Evolutionary conservation across 2,888 invertebrate species (phyloP).

Genomic region (Leucoma salicis): DNA sequence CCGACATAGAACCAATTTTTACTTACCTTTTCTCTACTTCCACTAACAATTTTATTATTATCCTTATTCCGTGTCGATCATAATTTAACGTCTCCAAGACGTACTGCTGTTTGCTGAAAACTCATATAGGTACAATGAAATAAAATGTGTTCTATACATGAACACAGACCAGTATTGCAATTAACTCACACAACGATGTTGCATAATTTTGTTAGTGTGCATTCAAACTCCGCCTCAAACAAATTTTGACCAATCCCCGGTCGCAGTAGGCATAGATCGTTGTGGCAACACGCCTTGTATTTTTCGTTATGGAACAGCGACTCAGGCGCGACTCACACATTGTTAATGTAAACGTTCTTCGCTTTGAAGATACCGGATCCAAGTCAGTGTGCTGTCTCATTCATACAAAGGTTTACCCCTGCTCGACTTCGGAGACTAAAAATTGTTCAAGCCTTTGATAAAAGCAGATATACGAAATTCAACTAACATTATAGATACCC

Average conservation of each 20-base stretch:
- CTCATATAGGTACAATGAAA: conserved; percentile 50
- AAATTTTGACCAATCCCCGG: conserved; percentile 71
- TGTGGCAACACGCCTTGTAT: conserved; percentile 77
- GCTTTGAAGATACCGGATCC: conserved; percentile 75
- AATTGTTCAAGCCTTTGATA: conserved; percentile 11
- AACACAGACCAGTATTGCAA: conserved; percentile 73
- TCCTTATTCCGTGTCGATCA: conserved; percentile 1
- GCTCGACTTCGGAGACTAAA: conserved; percentile 13
- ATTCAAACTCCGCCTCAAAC: conserved; percentile 70
- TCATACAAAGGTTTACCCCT: conserved; percentile 50
- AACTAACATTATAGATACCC: neutral
- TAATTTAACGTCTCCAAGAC: conserved; percentile 6
- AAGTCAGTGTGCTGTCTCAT: conserved; percentile 65
- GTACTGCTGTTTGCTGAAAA: conserved; percentile 43
- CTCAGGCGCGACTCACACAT: conserved; percentile 82
- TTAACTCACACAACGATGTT: conserved; percentile 69
- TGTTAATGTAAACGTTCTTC: conserved; percentile 73
- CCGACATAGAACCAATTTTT: too few relatives aligned
- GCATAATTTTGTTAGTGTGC: conserved; percentile 66
- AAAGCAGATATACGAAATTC: conserved; percentile 4
- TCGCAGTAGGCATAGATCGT: conserved; percentile 73
- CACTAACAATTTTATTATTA: neutral
- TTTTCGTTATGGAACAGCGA: conserved; percentile 79
- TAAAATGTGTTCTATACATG: conserved; percentile 64
- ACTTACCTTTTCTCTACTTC: too few relatives aligned